These are phyloP conservation scores for Theonella swinhoei DNA, from an alignment of 37 sponge, comb jelly and placozoan species.

Conservation along the genomic window DNA sequence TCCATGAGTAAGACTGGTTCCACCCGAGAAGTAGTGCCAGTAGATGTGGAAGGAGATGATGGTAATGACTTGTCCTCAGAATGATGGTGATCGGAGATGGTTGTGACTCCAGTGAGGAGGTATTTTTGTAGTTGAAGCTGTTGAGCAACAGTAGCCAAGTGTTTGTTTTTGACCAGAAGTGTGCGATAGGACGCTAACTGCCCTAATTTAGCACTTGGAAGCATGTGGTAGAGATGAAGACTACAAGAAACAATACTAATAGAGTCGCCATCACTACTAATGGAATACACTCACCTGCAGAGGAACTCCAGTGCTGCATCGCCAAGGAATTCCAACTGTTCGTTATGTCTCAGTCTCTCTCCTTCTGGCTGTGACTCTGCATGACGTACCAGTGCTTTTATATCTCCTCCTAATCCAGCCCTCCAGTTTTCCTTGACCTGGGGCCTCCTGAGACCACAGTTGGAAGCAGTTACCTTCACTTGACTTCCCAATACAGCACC, in stretches of 20 bases:
- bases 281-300: conserved; percentile 44
- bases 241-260: conserved; percentile 18
- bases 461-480: conserved; percentile 19
- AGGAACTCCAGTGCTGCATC: conserved; percentile 81
- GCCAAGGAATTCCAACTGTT: conserved; percentile 79
- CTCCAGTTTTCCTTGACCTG: not conserved
- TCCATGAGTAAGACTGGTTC: not conserved
- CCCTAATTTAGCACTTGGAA: conserved; percentile 51
- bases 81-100: no score
- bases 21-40: not conserved
- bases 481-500: conserved; percentile 7
- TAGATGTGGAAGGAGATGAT: not conserved
- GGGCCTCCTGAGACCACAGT: conserved; percentile 50
- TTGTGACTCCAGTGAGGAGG: conserved; percentile 8
- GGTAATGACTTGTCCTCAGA: not conserved
- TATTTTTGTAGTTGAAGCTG: conserved; percentile 18
- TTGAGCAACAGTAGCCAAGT: conserved; percentile 39
- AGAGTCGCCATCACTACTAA: no score
- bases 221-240: conserved; percentile 63
- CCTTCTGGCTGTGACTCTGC: not conserved
- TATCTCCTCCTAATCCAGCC: not conserved
- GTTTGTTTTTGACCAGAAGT: conserved; percentile 63
- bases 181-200: conserved; percentile 44
- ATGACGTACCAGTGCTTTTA: not conserved
- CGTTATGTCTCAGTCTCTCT: conserved; percentile 49